Base-by-base conservation (phyloP, 2,113 vertebrate species). In the Pluvialis apricaria region DNA sequence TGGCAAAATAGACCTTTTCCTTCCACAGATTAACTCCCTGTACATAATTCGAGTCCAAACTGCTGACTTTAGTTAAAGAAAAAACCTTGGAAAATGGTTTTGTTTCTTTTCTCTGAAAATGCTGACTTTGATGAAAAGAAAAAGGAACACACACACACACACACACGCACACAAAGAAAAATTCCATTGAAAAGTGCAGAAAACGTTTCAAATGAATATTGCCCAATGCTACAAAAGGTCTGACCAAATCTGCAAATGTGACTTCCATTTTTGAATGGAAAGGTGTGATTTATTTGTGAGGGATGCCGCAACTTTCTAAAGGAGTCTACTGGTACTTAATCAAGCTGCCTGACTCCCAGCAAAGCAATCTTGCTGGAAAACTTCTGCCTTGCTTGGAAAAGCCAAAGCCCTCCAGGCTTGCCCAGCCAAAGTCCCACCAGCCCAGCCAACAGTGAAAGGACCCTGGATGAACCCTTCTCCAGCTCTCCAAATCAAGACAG, bases 61-160 rank as follows among this genome's bases (percentile, higher is more conserved):
- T 45, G 76, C 65, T 89, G 69, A 91, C 32, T 91, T 86, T 40
- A 52, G 20, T 58, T 89, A 79, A 88, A 86, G 81, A 75, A 90
- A 40, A 69, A 68, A 38, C 6, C 19, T 72, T 86, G 32, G 54
- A 71, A 91, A 91, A 79, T 25, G 8, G 4, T 84, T 92, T 89
- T 68, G 17, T 84, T 95, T 94, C 57, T 85, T 94, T 91, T 90
- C 61, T 87, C 70, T 80, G 77, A 95, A 95, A 91, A 85, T 85
- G 36, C 36, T 94, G 91, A 91, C 55, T 87, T 86, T 45, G 90
- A 73, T 65, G 17, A 29, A 34, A 42, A 7, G 78, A 44, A 58
- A 62, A 36, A 34, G 9, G 17, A 4, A 8, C 32, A 49, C 15
- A 29, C 12, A 21, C 47, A 52, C 25, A 38, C 36, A 13, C 20